phyloP scores from a whole-genome alignment of 2,888 invertebrate genomes.

The Lordiphosa fenestrarum region DNA sequence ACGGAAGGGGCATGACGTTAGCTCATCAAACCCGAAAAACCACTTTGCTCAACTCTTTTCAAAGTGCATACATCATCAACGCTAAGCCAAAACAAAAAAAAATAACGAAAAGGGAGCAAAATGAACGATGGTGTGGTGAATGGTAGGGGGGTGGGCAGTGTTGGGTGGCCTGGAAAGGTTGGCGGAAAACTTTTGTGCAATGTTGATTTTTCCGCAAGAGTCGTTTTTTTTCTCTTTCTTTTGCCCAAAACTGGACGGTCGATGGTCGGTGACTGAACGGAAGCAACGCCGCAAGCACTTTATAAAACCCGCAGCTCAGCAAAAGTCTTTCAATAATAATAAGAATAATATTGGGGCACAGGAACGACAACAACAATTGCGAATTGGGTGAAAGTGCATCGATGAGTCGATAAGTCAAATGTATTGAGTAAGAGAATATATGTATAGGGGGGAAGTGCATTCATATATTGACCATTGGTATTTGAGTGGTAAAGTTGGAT shows the following conservation, averaged over 20 bases:
- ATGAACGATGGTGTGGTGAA: constrained; percentile 28
- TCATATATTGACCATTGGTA: neutral
- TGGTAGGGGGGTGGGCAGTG: neutral
- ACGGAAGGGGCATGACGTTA: constrained; percentile 49
- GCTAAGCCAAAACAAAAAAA: constrained; percentile 69
- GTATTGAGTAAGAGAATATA: neutral
- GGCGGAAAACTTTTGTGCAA: constrained; percentile 65
- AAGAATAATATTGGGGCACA: constrained; percentile 61
- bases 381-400: constrained; percentile 44
- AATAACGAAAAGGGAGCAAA: constrained; percentile 24
- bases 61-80: constrained; percentile 71
- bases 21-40: constrained; percentile 71
- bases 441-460: neutral
- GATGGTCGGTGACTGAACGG: constrained; percentile 20
- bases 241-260: constrained; percentile 33
- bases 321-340: constrained; percentile 65
- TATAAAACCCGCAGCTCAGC: constrained; percentile 53
- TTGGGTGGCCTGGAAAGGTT: constrained; percentile 5
- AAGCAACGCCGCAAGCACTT: constrained; percentile 48
- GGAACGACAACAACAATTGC: constrained; percentile 23
- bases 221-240: constrained; percentile 53
- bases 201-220: constrained; percentile 74
- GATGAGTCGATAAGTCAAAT: constrained; percentile 5
- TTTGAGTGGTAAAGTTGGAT: neutral
- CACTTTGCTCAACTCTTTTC: constrained; percentile 72